Percentiles rank a stretch among this genome's conserved stretches.
Conservation (phyloP, 2,113 vertebrate genomes). For the Varanus komodoensis region DNA sequence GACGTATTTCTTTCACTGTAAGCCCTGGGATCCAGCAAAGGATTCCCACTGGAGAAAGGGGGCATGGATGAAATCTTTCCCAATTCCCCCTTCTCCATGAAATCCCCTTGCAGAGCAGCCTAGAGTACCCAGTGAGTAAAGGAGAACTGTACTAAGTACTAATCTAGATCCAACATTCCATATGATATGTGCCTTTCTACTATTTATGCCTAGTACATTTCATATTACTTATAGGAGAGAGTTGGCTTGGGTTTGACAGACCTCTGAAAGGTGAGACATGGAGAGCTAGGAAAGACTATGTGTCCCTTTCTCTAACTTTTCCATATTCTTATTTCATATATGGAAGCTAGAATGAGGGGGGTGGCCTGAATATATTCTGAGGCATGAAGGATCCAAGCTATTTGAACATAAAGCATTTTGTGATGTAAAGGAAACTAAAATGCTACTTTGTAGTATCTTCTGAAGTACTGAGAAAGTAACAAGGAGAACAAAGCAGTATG, state of each 20-base stretch:
- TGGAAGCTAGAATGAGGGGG: not conserved
- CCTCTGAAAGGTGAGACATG: not conserved
- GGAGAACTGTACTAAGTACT: too few species aligned
- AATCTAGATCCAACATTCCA: not conserved
- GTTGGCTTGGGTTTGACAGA: too few species aligned
- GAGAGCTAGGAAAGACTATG: not conserved
- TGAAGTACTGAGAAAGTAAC: not conserved
- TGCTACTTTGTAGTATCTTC: not conserved
- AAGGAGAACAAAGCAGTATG: not conserved
- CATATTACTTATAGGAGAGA: not conserved
- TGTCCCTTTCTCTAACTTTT: too few species aligned
- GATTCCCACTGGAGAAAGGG: too few species aligned
- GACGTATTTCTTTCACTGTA: too few species aligned
- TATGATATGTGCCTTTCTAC: not conserved
- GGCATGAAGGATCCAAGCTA: not conserved
- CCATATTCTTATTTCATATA: not conserved
- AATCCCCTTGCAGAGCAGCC: too few species aligned
- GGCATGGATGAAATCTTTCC: too few species aligned
- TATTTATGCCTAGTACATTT: not conserved
- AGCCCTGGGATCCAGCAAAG: too few species aligned
- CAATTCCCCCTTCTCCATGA: too few species aligned
- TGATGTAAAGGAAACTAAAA: not conserved
- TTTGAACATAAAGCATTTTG: not conserved
- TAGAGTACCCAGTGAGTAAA: too few species aligned
- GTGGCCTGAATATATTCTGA: not conserved